Conservation (phyloP, 2,113 vertebrate species). For the Sigmodon hispidus region DNA sequence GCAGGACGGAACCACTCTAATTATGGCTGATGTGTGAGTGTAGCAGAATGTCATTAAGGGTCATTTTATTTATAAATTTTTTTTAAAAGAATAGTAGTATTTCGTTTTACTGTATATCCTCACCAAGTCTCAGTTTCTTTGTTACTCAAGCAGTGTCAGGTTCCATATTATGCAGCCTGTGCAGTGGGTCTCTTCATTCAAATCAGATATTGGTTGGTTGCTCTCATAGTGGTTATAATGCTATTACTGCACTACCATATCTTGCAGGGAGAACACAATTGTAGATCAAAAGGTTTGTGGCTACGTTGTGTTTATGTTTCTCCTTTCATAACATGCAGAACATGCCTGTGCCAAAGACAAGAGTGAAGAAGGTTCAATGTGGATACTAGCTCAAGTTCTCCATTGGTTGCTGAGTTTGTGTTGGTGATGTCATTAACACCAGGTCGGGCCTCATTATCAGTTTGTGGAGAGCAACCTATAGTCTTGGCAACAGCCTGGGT, state of each 20-base stretch:
- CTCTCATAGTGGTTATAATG: background rate
- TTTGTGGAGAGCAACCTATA: background rate
- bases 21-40: background rate
- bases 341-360: background rate
- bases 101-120: background rate
- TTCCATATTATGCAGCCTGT: background rate
- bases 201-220: background rate
- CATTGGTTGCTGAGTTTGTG: background rate
- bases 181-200: background rate
- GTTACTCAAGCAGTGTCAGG: background rate
- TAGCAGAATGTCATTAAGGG: background rate
- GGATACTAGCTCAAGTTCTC: background rate
- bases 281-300: background rate
- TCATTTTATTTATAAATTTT: background rate
- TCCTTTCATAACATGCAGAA: background rate
- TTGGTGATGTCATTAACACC: background rate
- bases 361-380: background rate
- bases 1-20: background rate
- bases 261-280: background rate
- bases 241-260: too few relatives aligned
- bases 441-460: too few relatives aligned
- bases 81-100: background rate
- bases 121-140: background rate
- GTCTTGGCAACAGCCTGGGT: background rate
- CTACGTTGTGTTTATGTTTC: background rate